Percentiles rank a stretch among this genome's conserved stretches.
These are phyloP conservation scores for Buceros bicornis DNA, from an alignment of 2,797 vertebrate genomes.

Conservation along the genomic window DNA sequence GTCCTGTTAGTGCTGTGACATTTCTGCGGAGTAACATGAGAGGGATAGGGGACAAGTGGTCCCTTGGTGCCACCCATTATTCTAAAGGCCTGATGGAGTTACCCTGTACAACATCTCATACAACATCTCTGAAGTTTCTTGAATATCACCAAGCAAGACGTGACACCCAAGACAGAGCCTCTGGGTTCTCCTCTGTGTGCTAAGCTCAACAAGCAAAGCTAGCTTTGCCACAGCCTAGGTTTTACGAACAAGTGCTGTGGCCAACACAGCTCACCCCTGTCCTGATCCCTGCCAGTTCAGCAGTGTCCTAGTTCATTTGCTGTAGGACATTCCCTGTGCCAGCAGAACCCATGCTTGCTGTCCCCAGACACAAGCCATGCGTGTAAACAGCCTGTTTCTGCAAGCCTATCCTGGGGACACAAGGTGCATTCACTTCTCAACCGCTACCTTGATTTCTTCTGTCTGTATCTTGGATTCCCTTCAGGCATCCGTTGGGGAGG, in stretches of 20 bases:
- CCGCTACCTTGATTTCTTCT: neutral
- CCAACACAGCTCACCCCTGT: neutral
- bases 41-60: neutral
- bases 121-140: neutral
- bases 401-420: neutral
- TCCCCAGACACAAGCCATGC: neutral
- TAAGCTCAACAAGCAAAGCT: neutral
- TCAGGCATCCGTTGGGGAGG: neutral
- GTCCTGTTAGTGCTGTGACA: neutral
- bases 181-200: neutral
- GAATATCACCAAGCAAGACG: neutral
- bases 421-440: neutral
- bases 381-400: neutral
- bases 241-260: neutral
- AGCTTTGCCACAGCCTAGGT: neutral
- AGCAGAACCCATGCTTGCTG: neutral
- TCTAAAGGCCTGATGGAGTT: neutral
- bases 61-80: accelerated
- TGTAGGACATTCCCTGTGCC: neutral
- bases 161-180: neutral
- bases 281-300: neutral
- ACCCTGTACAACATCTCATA: neutral
- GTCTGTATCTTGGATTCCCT: neutral
- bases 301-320: neutral
- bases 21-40: neutral